Percentiles rank a stretch among this genome's conserved stretches.
phyloP scores from a whole-genome alignment of 2,113 vertebrate genomes.

The Triplophysa tibetana region DNA sequence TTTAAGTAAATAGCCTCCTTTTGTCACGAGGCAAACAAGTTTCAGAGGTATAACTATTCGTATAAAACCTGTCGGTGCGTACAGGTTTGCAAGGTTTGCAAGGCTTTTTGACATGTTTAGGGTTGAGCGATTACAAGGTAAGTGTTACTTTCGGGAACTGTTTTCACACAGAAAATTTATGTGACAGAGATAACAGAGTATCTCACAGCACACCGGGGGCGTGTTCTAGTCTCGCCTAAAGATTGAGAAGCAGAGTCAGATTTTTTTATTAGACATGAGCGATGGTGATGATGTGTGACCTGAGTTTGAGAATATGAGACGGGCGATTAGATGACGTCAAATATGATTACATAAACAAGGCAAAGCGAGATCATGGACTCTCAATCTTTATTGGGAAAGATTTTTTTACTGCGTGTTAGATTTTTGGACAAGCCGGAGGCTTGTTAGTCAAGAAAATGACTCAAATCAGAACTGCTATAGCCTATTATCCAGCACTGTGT shows the following conservation, averaged over 20 bases:
- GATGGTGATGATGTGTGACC: constrained; percentile 29
- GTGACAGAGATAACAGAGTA: background rate
- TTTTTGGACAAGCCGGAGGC: background rate
- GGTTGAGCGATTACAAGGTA: background rate
- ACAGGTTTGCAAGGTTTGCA: background rate
- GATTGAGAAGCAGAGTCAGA: constrained; percentile 16
- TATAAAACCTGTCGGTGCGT: background rate
- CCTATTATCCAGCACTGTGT: constrained; percentile 54
- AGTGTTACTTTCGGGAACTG: background rate
- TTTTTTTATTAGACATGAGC: constrained; percentile 29
- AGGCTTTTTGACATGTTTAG: background rate
- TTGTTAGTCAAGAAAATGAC: background rate
- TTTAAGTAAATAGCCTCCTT: too few species aligned
- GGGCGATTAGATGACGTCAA: constrained; percentile 12
- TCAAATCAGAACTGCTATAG: constrained; percentile 12
- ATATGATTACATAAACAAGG: constrained; percentile 16
- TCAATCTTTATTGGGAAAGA: background rate
- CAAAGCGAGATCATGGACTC: constrained; percentile 12
- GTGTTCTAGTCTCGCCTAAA: constrained; percentile 13
- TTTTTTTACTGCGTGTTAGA: background rate
- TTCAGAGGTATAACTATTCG: background rate
- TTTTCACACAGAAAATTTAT: background rate
- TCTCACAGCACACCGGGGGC: background rate
- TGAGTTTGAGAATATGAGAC: constrained; percentile 20
- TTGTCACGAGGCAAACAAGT: background rate